A percentile compares a stretch with the other conserved stretches of the same genome.
Conservation (phyloP, 2,797 vertebrate genomes). For the Cottoperca gobio region DNA sequence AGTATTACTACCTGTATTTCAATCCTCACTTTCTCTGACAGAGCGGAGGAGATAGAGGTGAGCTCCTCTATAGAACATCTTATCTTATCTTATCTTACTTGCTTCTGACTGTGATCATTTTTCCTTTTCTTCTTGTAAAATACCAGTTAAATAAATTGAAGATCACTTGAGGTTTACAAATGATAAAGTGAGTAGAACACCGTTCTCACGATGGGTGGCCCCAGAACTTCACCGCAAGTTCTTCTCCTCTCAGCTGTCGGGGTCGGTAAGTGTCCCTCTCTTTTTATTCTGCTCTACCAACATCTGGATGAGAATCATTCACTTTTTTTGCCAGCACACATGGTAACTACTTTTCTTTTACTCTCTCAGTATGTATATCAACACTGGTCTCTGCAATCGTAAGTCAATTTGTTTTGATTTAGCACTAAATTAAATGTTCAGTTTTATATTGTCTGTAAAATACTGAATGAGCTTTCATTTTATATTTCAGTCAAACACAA, state of each 20-base stretch:
- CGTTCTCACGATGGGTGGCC: conserved; percentile 43
- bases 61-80: conserved; percentile 6
- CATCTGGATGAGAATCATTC: background rate
- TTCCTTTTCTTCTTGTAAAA: background rate
- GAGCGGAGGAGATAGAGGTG: conserved; percentile 50
- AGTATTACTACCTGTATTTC: background rate
- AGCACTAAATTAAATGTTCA: background rate
- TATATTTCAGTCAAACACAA: conserved; percentile 48
- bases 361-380: conserved; percentile 30
- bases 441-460: background rate
- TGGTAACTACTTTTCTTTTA: background rate
- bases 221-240: conserved; percentile 12
- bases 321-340: background rate
- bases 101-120: background rate
- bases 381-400: conserved; percentile 35
- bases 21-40: conserved; percentile 33
- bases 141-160: background rate
- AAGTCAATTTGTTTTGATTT: conserved; percentile 36
- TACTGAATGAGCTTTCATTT: conserved; percentile 5
- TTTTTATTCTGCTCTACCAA: background rate
- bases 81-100: background rate
- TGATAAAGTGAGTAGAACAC: conserved; percentile 10
- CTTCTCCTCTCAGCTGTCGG: conserved; percentile 35
- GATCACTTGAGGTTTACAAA: background rate
- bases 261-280: conserved; percentile 42